Base-by-base conservation (phyloP, 2,888 invertebrate genomes). In the Apamea monoglypha region DNA sequence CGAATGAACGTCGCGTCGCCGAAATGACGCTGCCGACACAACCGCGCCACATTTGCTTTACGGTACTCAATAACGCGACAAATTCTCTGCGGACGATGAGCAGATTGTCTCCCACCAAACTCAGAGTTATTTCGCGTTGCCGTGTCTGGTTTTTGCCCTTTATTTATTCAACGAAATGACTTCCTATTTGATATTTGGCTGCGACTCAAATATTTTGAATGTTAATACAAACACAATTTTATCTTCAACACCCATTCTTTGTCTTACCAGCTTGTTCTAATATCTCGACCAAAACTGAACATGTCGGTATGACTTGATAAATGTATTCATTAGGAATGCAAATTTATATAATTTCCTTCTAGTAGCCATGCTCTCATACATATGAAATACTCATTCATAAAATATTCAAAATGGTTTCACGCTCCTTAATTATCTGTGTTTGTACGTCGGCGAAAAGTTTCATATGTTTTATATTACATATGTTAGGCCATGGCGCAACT, bases 351-450 rank as follows among this genome's bases (percentile, higher is more conserved):
- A 95, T 96, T 95, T 94, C 93, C 94, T 92, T 95, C 93, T 94
- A 95, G 95, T 95, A 94, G 94, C 95, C 94, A 94, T 93, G 94
- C 93, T 93, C 95, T 96, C 96, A 96, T 96, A 96, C 96, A 96
- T 96, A 96, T 96, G 95, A 96, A 96, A 95, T 95, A 89, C 89
- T 92, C 91, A 94, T 95, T 95, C 95, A 94, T 95, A 95, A 95
- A 95, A 95, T 96, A 96, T 96, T 96, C 96, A 96, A 96, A 96
- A 95, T 95, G 95, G 96, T 95, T 96, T 96, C 95, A 95, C 94
- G 94, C 94, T 96, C 94, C 96, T 95, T 96, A 96, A 96, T 96
- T 96, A 96, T 95, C 94, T 91, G 92, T 95, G 95, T 96, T 96
- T 96, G 95, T 95, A 93, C 93, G 94, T 87, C 86, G 93, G 83